These are phyloP conservation scores for Tursiops truncatus DNA, from an alignment of 2,113 vertebrate species.

Conservation along the genomic window DNA sequence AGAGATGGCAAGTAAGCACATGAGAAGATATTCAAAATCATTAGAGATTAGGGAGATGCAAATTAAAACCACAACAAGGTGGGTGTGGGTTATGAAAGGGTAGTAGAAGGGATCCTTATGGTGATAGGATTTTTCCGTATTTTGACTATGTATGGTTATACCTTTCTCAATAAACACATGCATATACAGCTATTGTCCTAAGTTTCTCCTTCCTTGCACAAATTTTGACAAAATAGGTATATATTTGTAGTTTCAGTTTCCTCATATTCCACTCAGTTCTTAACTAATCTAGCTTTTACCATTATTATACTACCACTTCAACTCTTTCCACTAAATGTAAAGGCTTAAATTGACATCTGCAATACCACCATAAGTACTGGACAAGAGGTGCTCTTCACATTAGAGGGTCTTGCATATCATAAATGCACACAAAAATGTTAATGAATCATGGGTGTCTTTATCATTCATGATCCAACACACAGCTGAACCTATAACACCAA, in stretches of 20 bases:
- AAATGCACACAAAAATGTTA: neutral
- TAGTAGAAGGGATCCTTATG: neutral
- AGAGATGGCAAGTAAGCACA: neutral
- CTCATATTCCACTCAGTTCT: neutral
- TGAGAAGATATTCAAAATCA: neutral
- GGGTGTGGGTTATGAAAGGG: neutral
- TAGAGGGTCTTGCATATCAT: neutral
- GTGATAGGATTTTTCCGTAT: neutral
- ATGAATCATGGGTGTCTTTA: neutral
- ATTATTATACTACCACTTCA: neutral
- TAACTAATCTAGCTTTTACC: neutral
- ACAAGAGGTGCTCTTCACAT: neutral
- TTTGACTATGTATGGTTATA: neutral
- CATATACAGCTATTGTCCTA: neutral
- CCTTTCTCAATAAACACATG: neutral
- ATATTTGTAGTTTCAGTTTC: neutral
- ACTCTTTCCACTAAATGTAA: neutral
- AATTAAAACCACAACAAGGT: neutral
- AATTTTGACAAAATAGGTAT: neutral
- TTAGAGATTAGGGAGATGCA: neutral
- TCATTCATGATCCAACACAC: neutral
- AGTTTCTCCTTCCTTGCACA: neutral
- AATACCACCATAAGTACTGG: neutral
- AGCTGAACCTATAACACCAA: neutral
- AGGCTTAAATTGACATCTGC: neutral